These are phyloP conservation scores for Cinara cedri DNA, from an alignment of 2,888 invertebrate genomes.

Conservation along the genomic window DNA sequence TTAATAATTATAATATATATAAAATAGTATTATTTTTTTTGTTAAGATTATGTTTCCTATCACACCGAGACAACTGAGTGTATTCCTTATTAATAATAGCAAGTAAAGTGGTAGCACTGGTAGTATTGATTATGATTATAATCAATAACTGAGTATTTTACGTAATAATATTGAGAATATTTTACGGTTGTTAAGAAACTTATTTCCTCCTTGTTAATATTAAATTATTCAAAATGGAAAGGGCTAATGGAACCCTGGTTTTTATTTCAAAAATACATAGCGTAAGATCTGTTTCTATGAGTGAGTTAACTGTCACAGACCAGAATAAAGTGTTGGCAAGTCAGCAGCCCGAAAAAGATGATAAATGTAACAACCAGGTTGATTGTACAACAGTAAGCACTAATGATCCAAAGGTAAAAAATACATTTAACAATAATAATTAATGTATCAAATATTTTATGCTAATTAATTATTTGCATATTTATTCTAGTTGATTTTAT, in stretches of 20 bases:
- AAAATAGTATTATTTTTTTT: no score
- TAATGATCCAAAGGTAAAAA: neutral
- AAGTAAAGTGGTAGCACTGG: no score
- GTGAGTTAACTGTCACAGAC: neutral
- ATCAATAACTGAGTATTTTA: no score
- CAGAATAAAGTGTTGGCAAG: neutral
- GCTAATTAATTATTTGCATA: no score
- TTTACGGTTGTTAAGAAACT: no score
- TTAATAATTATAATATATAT: no score
- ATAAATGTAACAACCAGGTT: neutral
- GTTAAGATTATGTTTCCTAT: no score
- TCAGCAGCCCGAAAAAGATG: neutral
- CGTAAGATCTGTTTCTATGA: neutral
- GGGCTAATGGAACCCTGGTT: neutral
- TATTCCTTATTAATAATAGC: neutral
- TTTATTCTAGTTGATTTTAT: no score
- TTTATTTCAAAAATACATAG: neutral
- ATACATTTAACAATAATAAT: neutral
- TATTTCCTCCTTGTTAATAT: no score
- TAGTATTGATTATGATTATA: no score
- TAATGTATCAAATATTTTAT: neutral
- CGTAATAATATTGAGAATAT: no score
- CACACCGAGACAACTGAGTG: no score
- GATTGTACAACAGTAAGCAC: neutral
- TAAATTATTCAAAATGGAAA: neutral